Evolutionary conservation across 2,888 invertebrate species (phyloP).

Genomic region (Busseola fusca): DNA sequence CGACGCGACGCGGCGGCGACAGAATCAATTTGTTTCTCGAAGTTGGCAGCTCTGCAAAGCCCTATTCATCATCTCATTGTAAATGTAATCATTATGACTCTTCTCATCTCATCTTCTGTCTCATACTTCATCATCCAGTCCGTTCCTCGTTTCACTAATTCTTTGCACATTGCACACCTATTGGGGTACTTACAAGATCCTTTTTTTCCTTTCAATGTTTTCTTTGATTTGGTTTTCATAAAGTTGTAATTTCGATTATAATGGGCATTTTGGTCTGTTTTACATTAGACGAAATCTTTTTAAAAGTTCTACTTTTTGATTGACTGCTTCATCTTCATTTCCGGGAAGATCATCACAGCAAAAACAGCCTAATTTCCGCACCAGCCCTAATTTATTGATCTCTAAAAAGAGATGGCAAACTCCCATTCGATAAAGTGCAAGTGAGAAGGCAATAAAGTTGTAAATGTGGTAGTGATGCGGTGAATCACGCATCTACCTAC

Average conservation of each 20-base stretch:
- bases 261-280: background rate
- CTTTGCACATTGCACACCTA: background rate
- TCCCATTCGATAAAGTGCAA: slow-evolving; percentile 11
- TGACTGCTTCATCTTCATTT: slow-evolving; percentile 25
- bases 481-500: slow-evolving; percentile 45
- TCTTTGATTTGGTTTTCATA: background rate
- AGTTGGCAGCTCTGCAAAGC: slow-evolving; percentile 50
- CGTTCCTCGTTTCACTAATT: background rate
- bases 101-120: slow-evolving; percentile 1
- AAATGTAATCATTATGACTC: background rate
- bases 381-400: slow-evolving; percentile 62
- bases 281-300: background rate
- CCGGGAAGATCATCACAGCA: slow-evolving; percentile 11
- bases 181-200: background rate
- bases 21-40: slow-evolving; percentile 27
- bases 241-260: background rate
- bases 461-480: slow-evolving; percentile 62
- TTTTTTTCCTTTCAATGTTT: background rate
- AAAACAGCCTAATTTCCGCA: slow-evolving; percentile 30
- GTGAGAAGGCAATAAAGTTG: slow-evolving; percentile 45
- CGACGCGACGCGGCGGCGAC: slow-evolving; percentile 3
- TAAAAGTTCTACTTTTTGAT: background rate
- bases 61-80: background rate
- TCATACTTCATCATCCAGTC: background rate
- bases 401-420: slow-evolving; percentile 40